Evolutionary conservation across 2,888 invertebrate genomes (phyloP).

Genomic region (Lapara coniferarum): DNA sequence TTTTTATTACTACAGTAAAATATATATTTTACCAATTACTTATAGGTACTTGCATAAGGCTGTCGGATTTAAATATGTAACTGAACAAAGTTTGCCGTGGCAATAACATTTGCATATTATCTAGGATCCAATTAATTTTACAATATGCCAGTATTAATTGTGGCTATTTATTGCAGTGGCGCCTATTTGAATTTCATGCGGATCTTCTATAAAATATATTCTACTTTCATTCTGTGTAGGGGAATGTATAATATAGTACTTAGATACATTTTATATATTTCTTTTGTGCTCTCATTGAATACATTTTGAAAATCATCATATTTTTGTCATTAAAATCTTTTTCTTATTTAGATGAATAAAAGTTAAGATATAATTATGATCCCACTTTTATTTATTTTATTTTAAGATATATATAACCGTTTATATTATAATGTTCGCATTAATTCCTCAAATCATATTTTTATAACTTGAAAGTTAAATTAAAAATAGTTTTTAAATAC

Average conservation of each 20-base stretch:
- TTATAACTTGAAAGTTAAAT: too few species aligned
- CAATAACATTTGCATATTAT: conserved; percentile 67
- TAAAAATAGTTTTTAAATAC: too few species aligned
- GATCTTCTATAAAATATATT: conserved; percentile 30
- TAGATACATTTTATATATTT: not conserved
- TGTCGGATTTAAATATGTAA: conserved; percentile 19
- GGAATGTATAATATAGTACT: not conserved
- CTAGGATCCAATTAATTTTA: conserved; percentile 69
- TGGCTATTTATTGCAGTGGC: conserved; percentile 48
- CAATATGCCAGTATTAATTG: conserved; percentile 69
- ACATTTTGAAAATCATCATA: not conserved
- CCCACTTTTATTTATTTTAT: not conserved
- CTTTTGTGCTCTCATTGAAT: not conserved
- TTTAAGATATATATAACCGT: not conserved
- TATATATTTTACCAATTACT: not conserved
- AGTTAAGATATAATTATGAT: not conserved
- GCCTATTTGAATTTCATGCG: conserved; percentile 49
- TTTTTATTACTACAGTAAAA: not conserved
- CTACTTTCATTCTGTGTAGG: conserved; percentile 10
- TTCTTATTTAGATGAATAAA: not conserved
- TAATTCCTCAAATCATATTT: too few species aligned
- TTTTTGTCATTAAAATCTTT: not conserved
- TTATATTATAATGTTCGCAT: too few species aligned
- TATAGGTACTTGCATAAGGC: not conserved
- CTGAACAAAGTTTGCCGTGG: conserved; percentile 50